A percentile compares a stretch with the other conserved stretches of the same genome.
phyloP scores from a whole-genome alignment of 2,797 vertebrate genomes.

The Protonibea diacanthus region DNA sequence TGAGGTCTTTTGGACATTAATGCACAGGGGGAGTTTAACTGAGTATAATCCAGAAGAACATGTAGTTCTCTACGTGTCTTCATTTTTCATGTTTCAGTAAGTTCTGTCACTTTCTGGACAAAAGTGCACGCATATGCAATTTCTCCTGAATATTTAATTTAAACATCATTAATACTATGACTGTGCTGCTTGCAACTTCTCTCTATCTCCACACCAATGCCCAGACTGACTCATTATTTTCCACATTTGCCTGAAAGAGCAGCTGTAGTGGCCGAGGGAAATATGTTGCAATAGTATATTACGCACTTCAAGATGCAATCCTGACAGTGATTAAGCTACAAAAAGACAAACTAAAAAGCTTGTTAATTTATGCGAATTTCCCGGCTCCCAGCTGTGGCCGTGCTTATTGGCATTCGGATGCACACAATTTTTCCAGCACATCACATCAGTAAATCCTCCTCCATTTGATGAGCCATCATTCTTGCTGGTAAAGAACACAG shows the following conservation, averaged over 20 bases:
- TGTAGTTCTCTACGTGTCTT: neutral
- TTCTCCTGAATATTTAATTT: constrained; percentile 48
- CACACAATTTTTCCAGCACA: constrained; percentile 1
- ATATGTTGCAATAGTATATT: constrained; percentile 8
- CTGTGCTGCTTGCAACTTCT: constrained; percentile 10
- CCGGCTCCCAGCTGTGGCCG: constrained; percentile 12
- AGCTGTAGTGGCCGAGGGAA: constrained; percentile 12
- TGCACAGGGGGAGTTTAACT: neutral
- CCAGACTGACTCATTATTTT: constrained; percentile 58
- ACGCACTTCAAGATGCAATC: constrained; percentile 9
- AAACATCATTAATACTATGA: constrained; percentile 1
- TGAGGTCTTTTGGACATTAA: constrained; percentile 2
- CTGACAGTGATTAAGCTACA: constrained; percentile 22
- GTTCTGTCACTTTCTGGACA: constrained; percentile 5
- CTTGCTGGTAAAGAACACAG: neutral
- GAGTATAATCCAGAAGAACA: constrained; percentile 8
- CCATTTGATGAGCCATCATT: constrained; percentile 14
- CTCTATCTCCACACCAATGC: constrained; percentile 38
- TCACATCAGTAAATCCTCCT: constrained; percentile 21
- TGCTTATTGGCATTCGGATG: constrained; percentile 24
- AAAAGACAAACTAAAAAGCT: constrained; percentile 13
- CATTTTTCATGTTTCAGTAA: constrained; percentile 1
- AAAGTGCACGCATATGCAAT: neutral
- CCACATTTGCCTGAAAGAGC: constrained; percentile 22
- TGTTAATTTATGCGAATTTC: constrained; percentile 10